phyloP scores from a whole-genome alignment of 2,113 vertebrate genomes.

The Thermophis baileyi region DNA sequence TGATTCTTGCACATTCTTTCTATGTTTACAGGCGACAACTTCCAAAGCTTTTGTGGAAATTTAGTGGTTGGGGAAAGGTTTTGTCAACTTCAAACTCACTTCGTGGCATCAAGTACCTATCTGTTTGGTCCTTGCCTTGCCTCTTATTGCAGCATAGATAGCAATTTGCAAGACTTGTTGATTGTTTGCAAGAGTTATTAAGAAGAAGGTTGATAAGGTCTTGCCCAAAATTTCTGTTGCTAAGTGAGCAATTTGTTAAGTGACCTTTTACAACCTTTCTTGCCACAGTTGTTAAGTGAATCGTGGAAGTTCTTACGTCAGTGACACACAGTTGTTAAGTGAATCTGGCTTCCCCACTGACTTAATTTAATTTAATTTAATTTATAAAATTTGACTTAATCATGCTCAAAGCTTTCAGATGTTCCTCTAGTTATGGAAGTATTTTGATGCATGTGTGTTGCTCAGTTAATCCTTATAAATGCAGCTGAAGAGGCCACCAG shows the following conservation, averaged over 20 bases:
- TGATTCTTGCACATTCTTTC: neutral
- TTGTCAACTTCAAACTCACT: too few species aligned
- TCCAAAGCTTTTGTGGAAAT: neutral
- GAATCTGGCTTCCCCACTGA: too few species aligned
- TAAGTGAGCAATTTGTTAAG: too few species aligned
- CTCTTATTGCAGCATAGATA: neutral
- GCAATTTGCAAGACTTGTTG: neutral
- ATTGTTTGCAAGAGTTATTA: neutral
- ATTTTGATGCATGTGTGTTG: too few species aligned
- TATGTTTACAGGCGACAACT: neutral
- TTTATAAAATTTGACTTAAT: too few species aligned
- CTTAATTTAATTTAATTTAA: too few species aligned
- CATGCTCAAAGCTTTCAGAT: neutral
- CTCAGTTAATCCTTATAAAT: neutral
- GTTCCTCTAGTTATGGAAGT: neutral
- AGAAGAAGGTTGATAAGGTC: neutral
- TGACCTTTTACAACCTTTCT: too few species aligned
- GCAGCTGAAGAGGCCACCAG: neutral
- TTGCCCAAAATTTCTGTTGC: neutral
- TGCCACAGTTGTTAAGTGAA: too few species aligned
- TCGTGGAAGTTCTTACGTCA: too few species aligned
- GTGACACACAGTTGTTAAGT: too few species aligned
- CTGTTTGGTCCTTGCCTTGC: too few species aligned
- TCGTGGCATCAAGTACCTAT: neutral
- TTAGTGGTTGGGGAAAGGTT: too few species aligned